These are phyloP conservation scores for Papilio machaon DNA, from an alignment of 1,140 invertebrate species.

Conservation along the genomic window DNA sequence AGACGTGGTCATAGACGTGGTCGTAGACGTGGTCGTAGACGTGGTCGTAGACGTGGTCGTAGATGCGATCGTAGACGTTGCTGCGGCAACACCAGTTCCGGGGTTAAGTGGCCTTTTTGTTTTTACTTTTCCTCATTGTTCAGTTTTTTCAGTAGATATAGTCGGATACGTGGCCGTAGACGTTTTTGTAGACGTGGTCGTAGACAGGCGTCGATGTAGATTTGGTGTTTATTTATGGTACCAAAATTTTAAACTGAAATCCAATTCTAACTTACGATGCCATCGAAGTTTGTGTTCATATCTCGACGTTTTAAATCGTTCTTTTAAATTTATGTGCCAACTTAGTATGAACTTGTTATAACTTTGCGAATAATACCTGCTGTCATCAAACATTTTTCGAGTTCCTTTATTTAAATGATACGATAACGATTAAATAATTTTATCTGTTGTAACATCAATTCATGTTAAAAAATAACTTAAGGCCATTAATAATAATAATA, in stretches of 20 bases:
- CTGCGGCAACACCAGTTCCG: too few species aligned
- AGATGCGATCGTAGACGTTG: background rate
- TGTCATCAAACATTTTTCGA: background rate
- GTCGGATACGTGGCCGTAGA: background rate
- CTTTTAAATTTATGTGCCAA: slow-evolving; percentile 29
- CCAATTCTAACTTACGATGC: background rate
- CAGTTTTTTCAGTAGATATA: too few species aligned
- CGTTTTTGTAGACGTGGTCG: background rate
- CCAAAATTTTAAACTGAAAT: background rate
- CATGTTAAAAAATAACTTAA: background rate
- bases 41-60: too few species aligned
- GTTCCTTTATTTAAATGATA: background rate
- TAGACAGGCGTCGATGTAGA: background rate
- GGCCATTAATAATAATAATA: background rate
- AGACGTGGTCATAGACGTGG: background rate
- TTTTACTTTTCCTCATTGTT: too few species aligned
- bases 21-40: background rate
- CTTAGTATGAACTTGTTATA: slow-evolving; percentile 16
- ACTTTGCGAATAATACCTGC: background rate
- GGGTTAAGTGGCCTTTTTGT: too few species aligned
- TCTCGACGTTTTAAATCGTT: slow-evolving; percentile 32
- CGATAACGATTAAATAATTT: background rate
- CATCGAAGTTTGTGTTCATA: slow-evolving; percentile 21
- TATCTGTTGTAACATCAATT: background rate
- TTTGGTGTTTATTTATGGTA: background rate